phyloP scores from a whole-genome alignment of 2,797 vertebrate species.

The Cyclura pinguis region DNA sequence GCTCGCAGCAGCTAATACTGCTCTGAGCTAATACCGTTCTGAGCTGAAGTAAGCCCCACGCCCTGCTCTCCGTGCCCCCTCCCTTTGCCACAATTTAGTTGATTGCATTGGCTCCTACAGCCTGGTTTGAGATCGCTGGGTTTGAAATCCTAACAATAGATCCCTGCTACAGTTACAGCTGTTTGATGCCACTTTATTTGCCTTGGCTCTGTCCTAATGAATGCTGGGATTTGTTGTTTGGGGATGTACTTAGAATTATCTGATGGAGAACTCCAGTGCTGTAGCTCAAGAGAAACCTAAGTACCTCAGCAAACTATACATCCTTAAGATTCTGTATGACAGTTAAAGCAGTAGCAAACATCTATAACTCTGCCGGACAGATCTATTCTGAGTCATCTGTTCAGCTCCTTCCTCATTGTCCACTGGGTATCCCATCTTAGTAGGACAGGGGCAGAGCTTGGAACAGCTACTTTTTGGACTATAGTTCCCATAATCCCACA shows the following conservation, averaged over 20 bases:
- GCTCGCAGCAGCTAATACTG: background rate
- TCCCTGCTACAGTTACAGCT: background rate
- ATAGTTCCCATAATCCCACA: too few relatives aligned
- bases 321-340: background rate
- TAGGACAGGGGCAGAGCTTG: background rate
- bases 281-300: background rate
- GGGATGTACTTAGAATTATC: background rate
- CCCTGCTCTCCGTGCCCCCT: background rate
- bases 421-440: background rate
- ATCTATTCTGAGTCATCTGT: background rate
- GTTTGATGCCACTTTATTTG: background rate
- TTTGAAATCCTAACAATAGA: background rate
- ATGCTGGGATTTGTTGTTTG: background rate
- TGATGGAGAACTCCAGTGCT: background rate
- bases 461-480: too few relatives aligned
- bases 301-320: background rate
- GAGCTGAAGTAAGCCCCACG: background rate
- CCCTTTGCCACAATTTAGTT: background rate
- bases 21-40: background rate
- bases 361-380: background rate
- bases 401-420: background rate
- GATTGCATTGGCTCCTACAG: background rate
- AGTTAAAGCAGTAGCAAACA: background rate
- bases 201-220: background rate
- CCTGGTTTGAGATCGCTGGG: background rate